Evolutionary conservation across 2,888 invertebrate species (phyloP), one percentile per base, ranked within the genome.

Genomic region (Spicauda simplicius): DNA sequence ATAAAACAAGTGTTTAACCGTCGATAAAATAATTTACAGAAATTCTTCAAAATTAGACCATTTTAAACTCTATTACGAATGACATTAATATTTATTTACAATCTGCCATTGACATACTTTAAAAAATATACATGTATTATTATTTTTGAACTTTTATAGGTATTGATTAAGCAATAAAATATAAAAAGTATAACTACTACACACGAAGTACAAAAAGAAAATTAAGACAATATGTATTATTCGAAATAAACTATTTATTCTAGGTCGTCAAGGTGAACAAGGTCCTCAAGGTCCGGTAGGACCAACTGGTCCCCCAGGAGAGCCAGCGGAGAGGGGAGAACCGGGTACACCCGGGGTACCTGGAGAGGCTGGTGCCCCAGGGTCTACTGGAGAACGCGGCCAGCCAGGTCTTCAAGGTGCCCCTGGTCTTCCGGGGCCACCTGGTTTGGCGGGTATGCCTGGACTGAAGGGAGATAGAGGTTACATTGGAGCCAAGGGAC

Each of bases 291-390:
- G 97, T n/a, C 94, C 94, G 16, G 85, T 96, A 20, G 97, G 97
- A 4, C 95, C 96, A 0, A 91, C 94, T 0, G 97, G 97, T 1
- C 95, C 96, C 0, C 96, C 96, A 0, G 97, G 97, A 16, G 97
- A 97, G 84, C 95, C 96, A 56, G 97, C 96, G 0, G 97, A 97
- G 83, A 91, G 97, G 77, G 97, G 97, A 19, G 97, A 97, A 77
- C 94, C 96, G 0, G 97, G 97, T 3, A 87, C 94, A 6, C 95
- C 96, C 0, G 97, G 97, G 0, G 85, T 94, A 0, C 94, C 95
- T 7, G 96, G 96, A 45, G 96, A 96, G 77, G 82, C 93, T 14
- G 97, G 97, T 1, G 95, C 97, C n/a, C 86, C 94, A 0, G 97
- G 97, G 0, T 93, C 94, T 0, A 94, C 95, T 2, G 97, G 97